Base-by-base conservation (phyloP, 2,888 invertebrate genomes). In the Vannuccia rotundouncinata region DNA sequence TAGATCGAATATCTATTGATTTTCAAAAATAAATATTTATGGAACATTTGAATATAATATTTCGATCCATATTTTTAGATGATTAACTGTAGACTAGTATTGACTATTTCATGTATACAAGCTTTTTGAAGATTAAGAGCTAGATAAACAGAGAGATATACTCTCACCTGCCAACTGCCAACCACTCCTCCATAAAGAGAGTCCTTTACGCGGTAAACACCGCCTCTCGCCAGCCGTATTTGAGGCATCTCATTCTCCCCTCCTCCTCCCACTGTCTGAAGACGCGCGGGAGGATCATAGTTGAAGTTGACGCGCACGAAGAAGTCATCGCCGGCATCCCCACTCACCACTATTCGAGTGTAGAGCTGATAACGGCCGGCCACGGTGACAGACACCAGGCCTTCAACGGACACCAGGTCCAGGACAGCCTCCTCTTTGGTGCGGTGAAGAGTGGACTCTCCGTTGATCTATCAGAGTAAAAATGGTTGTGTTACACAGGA, bases 381-480 rank as follows among this genome's bases (percentile, higher is more conserved):
- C 80, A 98, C 95, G 83, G 95, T 93, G 83, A 98, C 90, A 88
- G 95, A 95, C 84, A 98, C 96, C 83, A 95, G 92, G 85, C 97
- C 97, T 87, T 95, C 95, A 27, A 97, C 90, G 85, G 94, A 94
- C 28, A 95, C 91, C 78, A 91, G 86, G 82, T 88, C 94, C 66
- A 96, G 90, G 10, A 99, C 98, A 0, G 98, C 98, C 86, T 99
- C 97, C 88, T 99, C 99, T 59, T 98, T 90, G 0, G 98, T 98
- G 83, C 97, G 94, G 0, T 95, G 95, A 84, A 93, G 92, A 94
- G 98, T 95, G 84, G 96, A 96, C 92, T 94, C 93, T 84, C 95
- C 95, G 88, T 99, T 98, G 66, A 97, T n/a, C n/a, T n/a, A n/a
- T n/a, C n/a, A n/a, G n/a, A n/a, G n/a, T n/a, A n/a, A n/a, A n/a